phyloP scores from a whole-genome alignment of 2,888 invertebrate species.

The Pterobdella sp. region DNA sequence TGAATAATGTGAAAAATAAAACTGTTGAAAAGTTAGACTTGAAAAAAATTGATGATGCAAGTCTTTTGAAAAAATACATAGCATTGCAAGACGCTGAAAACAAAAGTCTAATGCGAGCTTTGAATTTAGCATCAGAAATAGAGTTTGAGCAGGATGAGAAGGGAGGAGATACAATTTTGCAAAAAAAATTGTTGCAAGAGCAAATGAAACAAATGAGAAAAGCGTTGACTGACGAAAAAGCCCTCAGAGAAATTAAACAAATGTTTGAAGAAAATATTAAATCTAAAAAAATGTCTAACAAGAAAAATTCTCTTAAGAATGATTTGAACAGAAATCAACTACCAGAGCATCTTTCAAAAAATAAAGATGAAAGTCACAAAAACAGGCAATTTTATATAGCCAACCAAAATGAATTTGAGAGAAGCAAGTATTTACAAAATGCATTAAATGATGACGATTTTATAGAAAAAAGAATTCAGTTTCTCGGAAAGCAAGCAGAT shows the following conservation, averaged over 20 bases:
- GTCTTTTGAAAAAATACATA: slow-evolving; percentile 33
- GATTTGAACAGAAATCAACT: background rate
- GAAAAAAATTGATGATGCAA: slow-evolving; percentile 9
- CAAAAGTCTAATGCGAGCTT: slow-evolving; percentile 35
- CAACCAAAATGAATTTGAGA: too few relatives aligned
- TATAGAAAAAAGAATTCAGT: too few relatives aligned
- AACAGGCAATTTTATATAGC: too few relatives aligned
- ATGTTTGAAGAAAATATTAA: background rate
- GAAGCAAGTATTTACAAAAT: too few relatives aligned
- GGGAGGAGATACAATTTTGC: slow-evolving; percentile 7
- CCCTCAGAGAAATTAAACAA: slow-evolving; percentile 17
- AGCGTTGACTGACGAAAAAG: slow-evolving; percentile 22
- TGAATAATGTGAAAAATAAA: background rate
- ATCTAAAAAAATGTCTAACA: background rate
- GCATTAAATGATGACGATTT: too few relatives aligned
- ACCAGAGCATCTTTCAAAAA: background rate
- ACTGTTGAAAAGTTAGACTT: background rate
- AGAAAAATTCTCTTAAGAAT: background rate
- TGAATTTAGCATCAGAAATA: slow-evolving; percentile 35
- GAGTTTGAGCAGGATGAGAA: slow-evolving; percentile 30
- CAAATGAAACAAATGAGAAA: slow-evolving; percentile 29
- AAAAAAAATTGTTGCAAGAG: slow-evolving; percentile 8
- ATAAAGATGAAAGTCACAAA: background rate
- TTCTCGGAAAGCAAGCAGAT: too few relatives aligned
- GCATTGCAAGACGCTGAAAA: slow-evolving; percentile 37